A percentile compares a stretch with the other conserved stretches of the same genome.
Conservation (phyloP, 1,140 invertebrate species). For the Lepidurus couesii region DNA sequence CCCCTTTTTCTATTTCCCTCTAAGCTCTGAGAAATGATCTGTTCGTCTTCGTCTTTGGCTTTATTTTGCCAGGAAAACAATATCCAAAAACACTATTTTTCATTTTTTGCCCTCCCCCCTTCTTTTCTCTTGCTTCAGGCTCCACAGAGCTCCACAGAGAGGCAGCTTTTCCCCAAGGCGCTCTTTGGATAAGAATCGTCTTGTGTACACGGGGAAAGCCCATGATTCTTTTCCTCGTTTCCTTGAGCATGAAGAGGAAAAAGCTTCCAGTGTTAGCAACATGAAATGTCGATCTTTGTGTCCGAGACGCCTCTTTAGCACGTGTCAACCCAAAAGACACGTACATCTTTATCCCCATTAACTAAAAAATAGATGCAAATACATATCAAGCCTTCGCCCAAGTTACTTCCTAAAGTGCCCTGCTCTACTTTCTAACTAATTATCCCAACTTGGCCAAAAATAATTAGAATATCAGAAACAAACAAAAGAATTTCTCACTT, state of each 20-base stretch:
- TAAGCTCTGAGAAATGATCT: background rate
- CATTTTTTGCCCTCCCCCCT: background rate
- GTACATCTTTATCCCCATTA: conserved; percentile 10
- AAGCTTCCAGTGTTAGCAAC: background rate
- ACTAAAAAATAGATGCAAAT: background rate
- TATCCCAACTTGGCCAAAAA: too few relatives aligned
- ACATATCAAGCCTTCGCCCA: background rate
- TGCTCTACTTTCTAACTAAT: too few relatives aligned
- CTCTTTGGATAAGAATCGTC: conserved; percentile 9
- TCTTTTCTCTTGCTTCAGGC: background rate
- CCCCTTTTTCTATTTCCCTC: background rate
- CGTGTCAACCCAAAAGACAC: background rate
- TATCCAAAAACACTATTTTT: conserved; percentile 2
- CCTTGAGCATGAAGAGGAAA: background rate
- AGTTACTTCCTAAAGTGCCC: background rate
- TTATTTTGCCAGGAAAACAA: background rate
- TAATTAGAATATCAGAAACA: too few relatives aligned
- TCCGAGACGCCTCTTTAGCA: background rate
- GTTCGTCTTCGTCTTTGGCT: background rate
- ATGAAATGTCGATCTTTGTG: conserved; percentile 13
- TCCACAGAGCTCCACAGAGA: background rate
- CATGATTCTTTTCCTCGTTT: background rate
- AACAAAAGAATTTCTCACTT: too few relatives aligned
- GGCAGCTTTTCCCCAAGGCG: background rate
- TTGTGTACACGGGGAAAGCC: background rate